Evolutionary conservation across 2,888 invertebrate genomes (phyloP).

Genomic region (Amphipyra tragopoginis): DNA sequence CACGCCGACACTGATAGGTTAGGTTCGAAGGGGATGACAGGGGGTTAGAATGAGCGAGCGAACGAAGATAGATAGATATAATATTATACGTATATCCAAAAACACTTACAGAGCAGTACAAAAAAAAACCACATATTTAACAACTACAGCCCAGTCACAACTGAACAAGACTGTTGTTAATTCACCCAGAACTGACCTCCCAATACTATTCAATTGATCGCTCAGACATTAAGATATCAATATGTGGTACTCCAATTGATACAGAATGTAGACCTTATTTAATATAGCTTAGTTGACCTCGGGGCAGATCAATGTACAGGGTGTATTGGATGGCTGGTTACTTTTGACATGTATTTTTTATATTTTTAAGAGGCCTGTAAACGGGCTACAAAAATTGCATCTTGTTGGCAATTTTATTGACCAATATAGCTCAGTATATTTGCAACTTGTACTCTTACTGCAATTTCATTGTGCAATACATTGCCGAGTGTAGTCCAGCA

Average conservation of each 20-base stretch:
- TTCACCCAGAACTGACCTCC: constrained; percentile 17
- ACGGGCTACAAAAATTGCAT: no score
- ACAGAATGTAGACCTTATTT: constrained; percentile 42
- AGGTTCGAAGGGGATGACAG: no score
- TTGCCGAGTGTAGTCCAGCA: no score
- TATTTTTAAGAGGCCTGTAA: no score
- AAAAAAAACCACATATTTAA: constrained; percentile 43
- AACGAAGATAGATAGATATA: no score
- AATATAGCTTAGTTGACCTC: constrained; percentile 38
- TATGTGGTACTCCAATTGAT: constrained; percentile 40
- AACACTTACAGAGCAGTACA: constrained; percentile 39
- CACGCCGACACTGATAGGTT: no score
- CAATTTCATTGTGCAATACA: no score
- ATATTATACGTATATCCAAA: no score
- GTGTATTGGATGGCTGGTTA: constrained; percentile 6
- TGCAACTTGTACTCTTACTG: no score
- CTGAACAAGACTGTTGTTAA: constrained; percentile 24
- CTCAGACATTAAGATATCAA: constrained; percentile 43
- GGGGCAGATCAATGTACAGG: constrained; percentile 2
- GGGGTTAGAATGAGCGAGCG: no score
- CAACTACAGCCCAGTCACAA: constrained; percentile 8
- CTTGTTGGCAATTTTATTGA: no score
- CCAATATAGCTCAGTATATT: no score
- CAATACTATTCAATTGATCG: constrained; percentile 37
- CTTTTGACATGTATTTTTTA: not conserved